Percentiles rank a stretch among this genome's conserved stretches.
Evolutionary conservation across 2,113 vertebrate species (phyloP).

Genomic region (Notiomystis cincta): DNA sequence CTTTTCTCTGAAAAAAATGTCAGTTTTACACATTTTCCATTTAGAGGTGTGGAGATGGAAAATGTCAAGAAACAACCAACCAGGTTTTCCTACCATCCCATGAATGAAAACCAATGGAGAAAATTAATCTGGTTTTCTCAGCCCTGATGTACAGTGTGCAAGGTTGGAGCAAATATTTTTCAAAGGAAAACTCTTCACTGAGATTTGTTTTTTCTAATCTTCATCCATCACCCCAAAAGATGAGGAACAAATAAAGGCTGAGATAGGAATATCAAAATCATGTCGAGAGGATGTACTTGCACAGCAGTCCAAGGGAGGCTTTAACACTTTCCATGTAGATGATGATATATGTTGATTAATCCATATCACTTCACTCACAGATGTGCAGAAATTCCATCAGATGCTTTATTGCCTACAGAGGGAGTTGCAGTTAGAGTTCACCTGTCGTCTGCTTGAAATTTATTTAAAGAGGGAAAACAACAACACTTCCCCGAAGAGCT

Average conservation of each 20-base stretch:
- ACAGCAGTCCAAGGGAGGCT: not conserved
- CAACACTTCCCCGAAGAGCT: slow-evolving; percentile 39
- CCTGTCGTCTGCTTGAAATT: slow-evolving; percentile 35
- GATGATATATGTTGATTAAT: slow-evolving; percentile 39
- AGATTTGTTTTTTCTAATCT: not conserved
- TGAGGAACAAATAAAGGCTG: not conserved
- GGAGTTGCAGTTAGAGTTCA: slow-evolving; percentile 63
- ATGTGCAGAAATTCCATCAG: slow-evolving; percentile 46
- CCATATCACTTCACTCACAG: slow-evolving; percentile 15
- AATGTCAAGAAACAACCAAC: not conserved
- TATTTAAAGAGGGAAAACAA: slow-evolving; percentile 53
- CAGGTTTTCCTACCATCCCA: not conserved
- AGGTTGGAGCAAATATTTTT: not conserved
- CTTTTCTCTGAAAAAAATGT: not conserved
- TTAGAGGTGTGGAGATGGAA: not conserved
- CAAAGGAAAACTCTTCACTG: not conserved
- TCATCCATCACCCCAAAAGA: not conserved
- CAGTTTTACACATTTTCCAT: not conserved
- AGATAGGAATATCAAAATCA: not conserved
- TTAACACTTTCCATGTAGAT: not conserved
- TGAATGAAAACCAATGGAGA: not conserved
- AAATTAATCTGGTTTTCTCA: not conserved
- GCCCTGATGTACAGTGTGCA: not conserved
- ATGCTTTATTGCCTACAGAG: slow-evolving; percentile 60
- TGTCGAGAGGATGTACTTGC: not conserved